Evolutionary conservation across 2,797 vertebrate genomes (phyloP).

Genomic region (Gorsachius magnificus): DNA sequence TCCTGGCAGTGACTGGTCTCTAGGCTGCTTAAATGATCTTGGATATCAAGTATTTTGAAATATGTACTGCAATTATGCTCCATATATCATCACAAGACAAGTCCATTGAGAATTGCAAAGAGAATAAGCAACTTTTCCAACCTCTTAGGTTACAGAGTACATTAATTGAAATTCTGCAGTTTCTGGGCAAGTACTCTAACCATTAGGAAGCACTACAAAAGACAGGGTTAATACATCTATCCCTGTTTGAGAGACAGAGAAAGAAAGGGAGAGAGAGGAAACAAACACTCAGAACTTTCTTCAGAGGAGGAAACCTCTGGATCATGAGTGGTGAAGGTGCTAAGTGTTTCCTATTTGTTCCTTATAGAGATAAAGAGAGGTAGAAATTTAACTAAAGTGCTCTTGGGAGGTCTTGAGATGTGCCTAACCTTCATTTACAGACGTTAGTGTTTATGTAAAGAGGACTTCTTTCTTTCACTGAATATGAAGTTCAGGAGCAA

Average conservation of each 20-base stretch:
- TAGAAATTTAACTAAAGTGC: not conserved
- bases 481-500: not conserved
- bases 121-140: not conserved
- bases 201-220: not conserved
- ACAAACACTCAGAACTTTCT: not conserved
- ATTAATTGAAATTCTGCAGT: not conserved
- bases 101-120: not conserved
- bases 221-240: not conserved
- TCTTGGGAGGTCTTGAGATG: not conserved
- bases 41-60: not conserved
- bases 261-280: not conserved
- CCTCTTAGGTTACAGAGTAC: not conserved
- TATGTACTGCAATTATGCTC: not conserved
- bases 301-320: not conserved
- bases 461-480: not conserved
- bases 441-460: not conserved
- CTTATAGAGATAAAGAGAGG: not conserved
- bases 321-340: accelerated
- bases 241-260: not conserved
- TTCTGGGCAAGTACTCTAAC: not conserved
- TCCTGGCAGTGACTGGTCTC: not conserved
- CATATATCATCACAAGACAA: not conserved
- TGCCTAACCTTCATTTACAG: not conserved
- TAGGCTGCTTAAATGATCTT: not conserved
- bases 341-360: not conserved